A percentile compares a stretch with the other conserved stretches of the same genome.
Evolutionary conservation across 2,113 vertebrate genomes (phyloP).

Genomic region (Lycaon pictus): DNA sequence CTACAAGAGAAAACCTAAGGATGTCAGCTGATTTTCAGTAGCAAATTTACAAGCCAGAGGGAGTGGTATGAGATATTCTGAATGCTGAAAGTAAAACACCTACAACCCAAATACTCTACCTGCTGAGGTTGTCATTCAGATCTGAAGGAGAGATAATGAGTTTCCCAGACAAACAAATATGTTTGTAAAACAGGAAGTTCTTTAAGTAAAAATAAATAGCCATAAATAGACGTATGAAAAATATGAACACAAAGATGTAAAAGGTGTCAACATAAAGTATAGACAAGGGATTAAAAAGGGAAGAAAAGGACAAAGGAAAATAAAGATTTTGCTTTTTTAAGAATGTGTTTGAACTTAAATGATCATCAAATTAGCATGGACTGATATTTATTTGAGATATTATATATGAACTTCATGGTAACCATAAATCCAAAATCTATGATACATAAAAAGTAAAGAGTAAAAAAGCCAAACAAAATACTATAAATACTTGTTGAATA

Average conservation of each 20-base stretch:
- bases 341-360: neutral
- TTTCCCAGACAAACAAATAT: neutral
- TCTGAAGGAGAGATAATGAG: neutral
- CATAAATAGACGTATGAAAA: neutral
- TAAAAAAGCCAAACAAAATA: neutral
- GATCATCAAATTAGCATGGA: neutral
- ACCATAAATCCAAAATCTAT: neutral
- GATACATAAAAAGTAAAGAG: neutral
- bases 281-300: neutral
- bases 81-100: neutral
- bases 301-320: neutral
- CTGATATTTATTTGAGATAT: neutral
- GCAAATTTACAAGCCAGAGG: neutral
- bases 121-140: neutral
- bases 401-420: neutral
- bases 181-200: neutral
- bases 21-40: neutral
- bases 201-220: neutral
- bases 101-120: neutral
- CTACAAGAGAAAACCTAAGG: neutral
- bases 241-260: neutral
- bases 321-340: neutral
- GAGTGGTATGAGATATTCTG: neutral
- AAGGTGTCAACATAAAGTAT: neutral
- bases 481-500: neutral